Conservation (phyloP, 2,797 vertebrate genomes). For the Lagorchestes hirsutus region DNA sequence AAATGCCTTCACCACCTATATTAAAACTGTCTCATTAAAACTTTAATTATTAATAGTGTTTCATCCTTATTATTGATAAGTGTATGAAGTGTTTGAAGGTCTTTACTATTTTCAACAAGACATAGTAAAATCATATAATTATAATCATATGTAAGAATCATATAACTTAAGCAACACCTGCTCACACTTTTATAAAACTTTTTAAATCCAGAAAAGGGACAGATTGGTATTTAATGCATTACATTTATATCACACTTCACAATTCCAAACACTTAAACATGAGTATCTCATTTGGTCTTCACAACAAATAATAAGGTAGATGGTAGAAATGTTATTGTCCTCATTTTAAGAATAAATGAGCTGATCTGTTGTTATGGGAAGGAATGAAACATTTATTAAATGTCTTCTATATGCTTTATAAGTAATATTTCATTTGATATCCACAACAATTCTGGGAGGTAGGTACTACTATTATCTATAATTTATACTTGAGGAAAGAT, state of each 20-base stretch:
- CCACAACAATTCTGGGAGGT: too few relatives aligned
- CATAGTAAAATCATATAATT: too few relatives aligned
- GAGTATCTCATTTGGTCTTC: neutral
- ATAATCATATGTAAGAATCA: too few relatives aligned
- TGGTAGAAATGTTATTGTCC: neutral
- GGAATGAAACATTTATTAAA: neutral
- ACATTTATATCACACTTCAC: neutral
- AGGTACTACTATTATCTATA: too few relatives aligned
- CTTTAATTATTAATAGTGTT: neutral
- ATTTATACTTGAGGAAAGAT: too few relatives aligned
- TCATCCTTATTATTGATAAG: neutral
- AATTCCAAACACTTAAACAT: neutral
- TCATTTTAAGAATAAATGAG: neutral
- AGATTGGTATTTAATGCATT: neutral
- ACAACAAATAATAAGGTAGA: neutral
- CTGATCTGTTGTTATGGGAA: neutral
- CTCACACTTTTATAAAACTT: neutral
- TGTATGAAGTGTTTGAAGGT: neutral
- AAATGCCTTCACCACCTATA: neutral
- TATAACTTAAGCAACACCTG: neutral
- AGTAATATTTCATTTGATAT: neutral
- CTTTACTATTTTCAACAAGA: neutral
- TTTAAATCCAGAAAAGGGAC: neutral
- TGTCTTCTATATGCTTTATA: neutral
- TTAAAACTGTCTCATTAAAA: neutral